A percentile compares a stretch with the other conserved stretches of the same genome.
phyloP scores from a whole-genome alignment of 2,888 invertebrate genomes.

The Metalampra italica region DNA sequence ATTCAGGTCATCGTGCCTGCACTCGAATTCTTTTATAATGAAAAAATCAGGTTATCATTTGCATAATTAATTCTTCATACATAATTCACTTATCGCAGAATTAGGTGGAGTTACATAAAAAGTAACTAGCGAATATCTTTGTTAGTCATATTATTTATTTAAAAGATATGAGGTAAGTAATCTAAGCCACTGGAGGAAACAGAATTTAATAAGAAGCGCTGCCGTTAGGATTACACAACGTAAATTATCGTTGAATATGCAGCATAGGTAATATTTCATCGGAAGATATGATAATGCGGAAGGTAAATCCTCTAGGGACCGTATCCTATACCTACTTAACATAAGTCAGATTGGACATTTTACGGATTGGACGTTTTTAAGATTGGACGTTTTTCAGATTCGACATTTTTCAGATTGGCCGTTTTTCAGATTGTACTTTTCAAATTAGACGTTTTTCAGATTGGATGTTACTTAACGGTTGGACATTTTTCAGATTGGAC shows the following conservation, averaged over 20 bases:
- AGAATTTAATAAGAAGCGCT: not conserved
- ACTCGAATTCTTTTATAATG: conserved; percentile 49
- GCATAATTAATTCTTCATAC: conserved; percentile 48
- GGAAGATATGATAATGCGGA: conserved; percentile 39
- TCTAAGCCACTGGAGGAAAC: conserved; percentile 27
- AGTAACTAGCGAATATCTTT: conserved; percentile 48
- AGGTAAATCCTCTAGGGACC: conserved; percentile 33
- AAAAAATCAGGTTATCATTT: conserved; percentile 44
- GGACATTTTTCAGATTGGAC: no score
- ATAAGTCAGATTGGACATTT: not conserved
- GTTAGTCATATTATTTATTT: conserved; percentile 35
- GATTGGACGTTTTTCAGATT: no score
- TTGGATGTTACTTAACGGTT: no score
- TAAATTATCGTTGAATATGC: not conserved
- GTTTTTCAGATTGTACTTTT: no score
- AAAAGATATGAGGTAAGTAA: conserved; percentile 19
- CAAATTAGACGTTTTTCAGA: no score
- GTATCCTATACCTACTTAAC: conserved; percentile 14
- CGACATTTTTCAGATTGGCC: no score
- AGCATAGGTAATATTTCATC: conserved; percentile 14
- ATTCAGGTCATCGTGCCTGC: conserved; percentile 72
- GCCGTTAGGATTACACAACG: not conserved
- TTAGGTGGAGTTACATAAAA: conserved; percentile 53
- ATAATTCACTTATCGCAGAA: conserved; percentile 46
- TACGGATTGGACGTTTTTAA: no score